Percentiles rank a stretch among this genome's conserved stretches.
These are phyloP conservation scores for Dasyprocta punctata DNA, from an alignment of 2,113 vertebrate genomes.

Conservation along the genomic window DNA sequence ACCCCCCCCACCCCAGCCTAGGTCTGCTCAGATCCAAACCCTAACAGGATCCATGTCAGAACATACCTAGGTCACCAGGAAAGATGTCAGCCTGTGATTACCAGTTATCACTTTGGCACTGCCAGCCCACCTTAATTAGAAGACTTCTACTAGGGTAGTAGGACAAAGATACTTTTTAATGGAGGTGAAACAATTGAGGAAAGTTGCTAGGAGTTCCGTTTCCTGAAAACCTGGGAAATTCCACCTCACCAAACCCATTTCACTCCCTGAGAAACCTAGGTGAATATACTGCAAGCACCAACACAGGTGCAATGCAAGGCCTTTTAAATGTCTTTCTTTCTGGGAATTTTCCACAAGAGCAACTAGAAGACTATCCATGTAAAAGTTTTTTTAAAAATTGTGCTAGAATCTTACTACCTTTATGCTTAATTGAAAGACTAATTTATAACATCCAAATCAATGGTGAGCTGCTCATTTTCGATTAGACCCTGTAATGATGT, in stretches of 20 bases:
- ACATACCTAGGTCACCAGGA: background rate
- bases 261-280: background rate
- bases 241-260: background rate
- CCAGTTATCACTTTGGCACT: fast-evolving
- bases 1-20: background rate
- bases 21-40: background rate
- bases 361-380: background rate
- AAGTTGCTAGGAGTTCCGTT: background rate
- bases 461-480: background rate
- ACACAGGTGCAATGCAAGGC: background rate
- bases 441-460: background rate
- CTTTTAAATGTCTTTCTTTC: background rate
- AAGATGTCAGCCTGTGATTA: background rate
- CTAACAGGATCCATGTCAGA: background rate
- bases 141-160: background rate
- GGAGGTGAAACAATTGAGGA: background rate
- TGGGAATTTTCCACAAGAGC: background rate
- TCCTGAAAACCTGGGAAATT: background rate
- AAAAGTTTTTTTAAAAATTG: background rate
- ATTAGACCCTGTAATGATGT: background rate
- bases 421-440: background rate
- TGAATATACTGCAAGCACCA: background rate
- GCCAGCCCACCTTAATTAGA: background rate
- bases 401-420: background rate
- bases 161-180: background rate